phyloP scores from a whole-genome alignment of 2,888 invertebrate species.

The Oxytorus armatus region DNA sequence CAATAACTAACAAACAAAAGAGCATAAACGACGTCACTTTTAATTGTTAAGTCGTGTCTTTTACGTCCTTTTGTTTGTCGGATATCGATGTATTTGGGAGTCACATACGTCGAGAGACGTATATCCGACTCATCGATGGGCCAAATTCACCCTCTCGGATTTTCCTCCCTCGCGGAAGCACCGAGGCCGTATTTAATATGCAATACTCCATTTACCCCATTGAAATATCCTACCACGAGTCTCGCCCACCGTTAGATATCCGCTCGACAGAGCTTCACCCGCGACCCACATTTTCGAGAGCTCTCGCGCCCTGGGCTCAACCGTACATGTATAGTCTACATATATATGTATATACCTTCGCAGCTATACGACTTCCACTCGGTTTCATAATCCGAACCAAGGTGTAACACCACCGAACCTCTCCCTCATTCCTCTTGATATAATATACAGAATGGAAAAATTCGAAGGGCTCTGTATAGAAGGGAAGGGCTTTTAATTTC shows the following conservation, averaged over 20 bases:
- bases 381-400: conserved; percentile 68
- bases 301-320: conserved; percentile 31
- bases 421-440: conserved; percentile 32
- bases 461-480: conserved; percentile 16
- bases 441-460: conserved; percentile 43
- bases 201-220: conserved; percentile 82
- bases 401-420: conserved; percentile 61
- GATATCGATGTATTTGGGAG: conserved; percentile 35
- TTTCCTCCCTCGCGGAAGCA: conserved; percentile 59
- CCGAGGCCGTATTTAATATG: conserved; percentile 78
- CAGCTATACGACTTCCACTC: conserved; percentile 58
- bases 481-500: conserved; percentile 8
- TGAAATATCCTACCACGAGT: conserved; percentile 73
- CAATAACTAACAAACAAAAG: conserved; percentile 31
- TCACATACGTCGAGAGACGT: conserved; percentile 25
- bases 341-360: conserved; percentile 3
- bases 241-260: conserved; percentile 46
- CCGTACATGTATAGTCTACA: conserved; percentile 12
- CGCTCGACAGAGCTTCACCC: conserved; percentile 72
- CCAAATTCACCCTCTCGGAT: conserved; percentile 48
- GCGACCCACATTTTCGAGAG: conserved; percentile 79
- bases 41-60: not conserved
- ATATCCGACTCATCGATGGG: conserved; percentile 48
- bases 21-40: not conserved
- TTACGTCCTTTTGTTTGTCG: conserved; percentile 14